Evolutionary conservation across 2,113 vertebrate genomes (phyloP), one percentile per base, ranked within the genome.

Genomic region (Perognathus longimembris): DNA sequence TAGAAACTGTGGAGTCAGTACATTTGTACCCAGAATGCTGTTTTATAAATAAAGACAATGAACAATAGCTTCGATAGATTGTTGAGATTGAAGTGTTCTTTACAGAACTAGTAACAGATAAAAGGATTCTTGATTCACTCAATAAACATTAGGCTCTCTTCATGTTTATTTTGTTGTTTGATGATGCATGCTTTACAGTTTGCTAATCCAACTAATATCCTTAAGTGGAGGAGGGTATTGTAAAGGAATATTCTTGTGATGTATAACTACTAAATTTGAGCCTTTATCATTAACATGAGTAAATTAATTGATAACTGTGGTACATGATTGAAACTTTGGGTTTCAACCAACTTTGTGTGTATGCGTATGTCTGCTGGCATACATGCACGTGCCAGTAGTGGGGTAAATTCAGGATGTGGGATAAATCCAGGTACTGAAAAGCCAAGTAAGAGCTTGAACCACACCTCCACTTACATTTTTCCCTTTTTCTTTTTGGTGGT

Each of bases 11-110:
- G 63, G 84, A 50, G 57, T 88, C 70, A 85, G 36, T 92, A 85
- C 57, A 61, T 92, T 88, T 87, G 34, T 88, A 79, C 78, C 92
- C 82, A 92, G 81, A 94, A 66, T 84, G 40, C 79, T 89, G 50
- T 54, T 75, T 93, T 91, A 63, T 92, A 91, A 92, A 50, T 90
- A 67, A 92, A 93, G 36, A 96, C 82, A 94, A 26, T 94, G 64
- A 87, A 85, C 82, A 93, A 15, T 88, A 69, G 50, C 34, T 93
- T 28, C 70, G 36, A 61, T 54, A 71, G n/a, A 54, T 88, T 77
- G 93, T 38, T 93, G 86, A 78, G 89, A 80, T 64, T 84, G 70
- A 89, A 92, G 75, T 85, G 15, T 1, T 85, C 28, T 85, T 90
- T 88, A 67, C 14, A 85, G 75, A 93, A 30, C n/a, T 38, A 70